Evolutionary conservation across 2,113 vertebrate species (phyloP), one percentile per base, ranked within the genome.

Genomic region (Ursus arctos): DNA sequence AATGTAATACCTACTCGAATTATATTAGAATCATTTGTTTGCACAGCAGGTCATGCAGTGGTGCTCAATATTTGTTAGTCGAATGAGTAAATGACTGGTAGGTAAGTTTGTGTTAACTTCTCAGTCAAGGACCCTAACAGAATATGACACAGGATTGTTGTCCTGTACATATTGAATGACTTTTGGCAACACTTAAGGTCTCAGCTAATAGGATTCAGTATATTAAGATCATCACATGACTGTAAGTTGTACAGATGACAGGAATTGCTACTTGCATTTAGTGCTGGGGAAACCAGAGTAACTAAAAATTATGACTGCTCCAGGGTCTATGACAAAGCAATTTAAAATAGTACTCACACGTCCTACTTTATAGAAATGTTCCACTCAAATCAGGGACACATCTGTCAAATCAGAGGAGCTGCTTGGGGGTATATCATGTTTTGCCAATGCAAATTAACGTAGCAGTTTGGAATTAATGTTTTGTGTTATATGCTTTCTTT

Each of bases 371-470:
- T 53, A 92, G 92, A 92, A 97, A 96, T 93, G 59, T 97, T 98
- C 90, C 53, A 85, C 84, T 97, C 83, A 96, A 94, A 92, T 80
- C 82, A 98, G 82, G 83, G 95, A 55, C 90, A 84, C 91, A 98
- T 97, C 97, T 97, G 94, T 97, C 96, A 98, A 96, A 92, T 94
- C 69, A 96, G 67, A 97, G 53, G 33, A 87, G 24, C 88, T 72
- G 91, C 97, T 97, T 92, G 28, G 6, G 92, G 96, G 33, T 72
- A 77, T 90, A 92, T 97, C 74, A 88, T 95, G 95, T 94, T 97
- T 97, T 95, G 74, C 49, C 90, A 96, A 61, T 88, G 63, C 51
- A 95, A 97, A 98, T 95, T 95, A 97, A 92, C 21, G 16, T 92
- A 96, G 87, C 61, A 33, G 31, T 88, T 97, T 96, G 7, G 14